phyloP scores from a whole-genome alignment of 2,797 vertebrate genomes.

The Pampus argenteus region DNA sequence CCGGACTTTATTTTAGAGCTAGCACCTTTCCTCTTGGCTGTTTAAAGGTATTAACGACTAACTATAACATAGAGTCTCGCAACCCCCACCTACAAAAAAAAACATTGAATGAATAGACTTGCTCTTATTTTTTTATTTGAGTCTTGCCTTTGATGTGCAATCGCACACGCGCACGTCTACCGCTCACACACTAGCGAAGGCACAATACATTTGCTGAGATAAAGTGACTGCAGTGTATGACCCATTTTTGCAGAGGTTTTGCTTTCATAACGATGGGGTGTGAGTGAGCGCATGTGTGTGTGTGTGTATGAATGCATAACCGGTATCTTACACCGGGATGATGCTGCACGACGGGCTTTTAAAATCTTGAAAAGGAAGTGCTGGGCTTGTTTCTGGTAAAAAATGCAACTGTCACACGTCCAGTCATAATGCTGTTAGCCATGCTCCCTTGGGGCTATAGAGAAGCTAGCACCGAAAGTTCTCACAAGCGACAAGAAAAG shows the following conservation, averaged over 20 bases:
- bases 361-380: constrained; percentile 80
- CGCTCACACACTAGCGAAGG: constrained; percentile 56
- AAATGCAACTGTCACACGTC: constrained; percentile 68
- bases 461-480: constrained; percentile 37
- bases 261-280: constrained; percentile 77
- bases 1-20: constrained; percentile 46
- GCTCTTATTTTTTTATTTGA: constrained; percentile 57
- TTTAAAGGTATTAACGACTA: constrained; percentile 66
- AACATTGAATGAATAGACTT: constrained; percentile 52
- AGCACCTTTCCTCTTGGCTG: constrained; percentile 55
- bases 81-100: constrained; percentile 25
- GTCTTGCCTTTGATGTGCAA: constrained; percentile 78
- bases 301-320: constrained; percentile 62
- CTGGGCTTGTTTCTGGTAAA: constrained; percentile 76
- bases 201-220: constrained; percentile 79
- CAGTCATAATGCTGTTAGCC: constrained; percentile 69
- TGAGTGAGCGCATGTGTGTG: constrained; percentile 50
- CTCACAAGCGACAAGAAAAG: constrained; percentile 47
- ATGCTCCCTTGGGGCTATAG: constrained; percentile 34
- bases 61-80: constrained; percentile 36
- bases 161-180: constrained; percentile 71
- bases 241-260: constrained; percentile 83
- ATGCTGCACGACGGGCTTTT: constrained; percentile 70
- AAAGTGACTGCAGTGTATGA: constrained; percentile 80
- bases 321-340: constrained; percentile 60